Conservation (phyloP, 2,113 vertebrate genomes). For the Heteronetta atricapilla region DNA sequence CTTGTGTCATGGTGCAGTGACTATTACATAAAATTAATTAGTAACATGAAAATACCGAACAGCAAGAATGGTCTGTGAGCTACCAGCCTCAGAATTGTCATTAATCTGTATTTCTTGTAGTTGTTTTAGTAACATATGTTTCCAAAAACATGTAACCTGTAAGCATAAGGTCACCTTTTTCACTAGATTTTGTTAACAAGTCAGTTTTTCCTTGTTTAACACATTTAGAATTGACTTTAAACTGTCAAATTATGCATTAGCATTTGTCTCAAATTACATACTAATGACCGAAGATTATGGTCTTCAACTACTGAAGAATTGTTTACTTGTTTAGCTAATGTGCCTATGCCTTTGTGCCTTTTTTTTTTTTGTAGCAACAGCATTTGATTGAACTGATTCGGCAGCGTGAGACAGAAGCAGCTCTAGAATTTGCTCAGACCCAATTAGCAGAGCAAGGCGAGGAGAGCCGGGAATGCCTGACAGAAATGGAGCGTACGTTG, state of each 20-base stretch:
- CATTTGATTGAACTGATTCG: conserved; percentile 98
- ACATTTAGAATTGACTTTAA: neutral
- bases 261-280: neutral
- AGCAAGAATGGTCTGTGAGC: neutral
- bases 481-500: conserved; percentile 96
- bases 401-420: conserved; percentile 94
- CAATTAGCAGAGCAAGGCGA: conserved; percentile 97
- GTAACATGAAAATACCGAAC: neutral
- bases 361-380: conserved; percentile 84
- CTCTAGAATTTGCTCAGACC: conserved; percentile 96
- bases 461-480: conserved; percentile 96
- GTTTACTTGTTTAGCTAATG: neutral
- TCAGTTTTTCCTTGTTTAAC: neutral
- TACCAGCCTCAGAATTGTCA: neutral
- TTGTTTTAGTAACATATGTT: neutral
- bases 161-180: neutral
- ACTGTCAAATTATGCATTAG: neutral
- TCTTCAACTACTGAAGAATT: neutral
- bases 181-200: neutral
- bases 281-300: neutral
- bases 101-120: neutral
- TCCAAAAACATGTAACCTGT: neutral
- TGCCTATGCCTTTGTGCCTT: neutral
- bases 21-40: neutral
- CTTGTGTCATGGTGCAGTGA: neutral